Base-by-base conservation (phyloP, 2,113 vertebrate species). In the Equus przewalskii region DNA sequence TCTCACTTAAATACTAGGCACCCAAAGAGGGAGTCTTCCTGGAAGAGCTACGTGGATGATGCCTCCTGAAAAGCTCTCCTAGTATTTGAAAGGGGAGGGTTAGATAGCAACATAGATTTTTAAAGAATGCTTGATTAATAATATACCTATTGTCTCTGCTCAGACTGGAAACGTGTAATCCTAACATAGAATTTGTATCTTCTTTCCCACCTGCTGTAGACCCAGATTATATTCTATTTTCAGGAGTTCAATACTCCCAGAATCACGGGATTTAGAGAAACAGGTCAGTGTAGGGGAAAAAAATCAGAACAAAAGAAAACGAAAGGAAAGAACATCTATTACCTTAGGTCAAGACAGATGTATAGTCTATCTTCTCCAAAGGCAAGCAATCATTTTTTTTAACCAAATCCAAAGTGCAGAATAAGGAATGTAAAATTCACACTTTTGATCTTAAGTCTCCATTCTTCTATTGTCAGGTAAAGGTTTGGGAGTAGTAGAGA, bases 141-240 rank as follows among this genome's bases (percentile, higher is more conserved):
- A 49, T 58, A 12, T 81, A 67, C 49, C 44, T 26, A 51, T 19
- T 72, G 2, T 79, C 13, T n/a, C 16, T 86, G 36, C 3, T 41
- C 21, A 58, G 19, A 65, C 49, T 13, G 5, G 19, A 91, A 80
- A 41, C 3, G 7, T 41, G 2, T 54, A 83, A 72, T 73, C 22
- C 33, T 75, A 54, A 90, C 19, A 76, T 76, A 33, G 14, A 11
- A 41, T 9, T 83, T 76, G 69, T 46, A 54, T 87, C 33, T 88
- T 94, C 36, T 64, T 41, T 7, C 21, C 9, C 79, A 2, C 24
- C 54, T 70, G 46, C 36, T 62, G 5, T 65, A 76, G 76, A 54
- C 9, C 54, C 18, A 87, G 33, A 41, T 56, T 72, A 19, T 58
- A 60, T 89, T 94, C 94, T 91, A 94, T 84, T 89, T 89, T 81